Base-by-base conservation (phyloP, 2,888 invertebrate species). In the Leucophora obtusa region DNA sequence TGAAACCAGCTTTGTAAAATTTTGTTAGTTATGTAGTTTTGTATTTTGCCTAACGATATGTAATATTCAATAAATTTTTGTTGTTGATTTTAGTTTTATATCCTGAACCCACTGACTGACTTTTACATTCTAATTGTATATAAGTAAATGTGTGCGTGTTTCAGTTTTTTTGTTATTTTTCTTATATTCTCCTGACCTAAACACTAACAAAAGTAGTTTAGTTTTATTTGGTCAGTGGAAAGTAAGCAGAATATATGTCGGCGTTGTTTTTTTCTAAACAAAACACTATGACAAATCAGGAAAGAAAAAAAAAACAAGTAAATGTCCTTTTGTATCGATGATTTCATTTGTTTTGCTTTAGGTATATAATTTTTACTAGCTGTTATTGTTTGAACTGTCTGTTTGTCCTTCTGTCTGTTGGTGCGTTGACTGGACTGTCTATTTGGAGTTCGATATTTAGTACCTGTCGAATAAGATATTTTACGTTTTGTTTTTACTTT, bases 281-380 rank as follows among this genome's bases (percentile, higher is more conserved):
- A 58, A 0, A 8, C 33, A 15, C 6, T 47, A 15, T 47, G 47
- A 62, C 50, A 38, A 50, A 62, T n/a, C 15, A 10, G 11, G 0
- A 35, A 38, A 51, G 38, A 51, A 53, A 43, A 43, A 50, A 15
- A 11, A 33, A 21, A 28, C 1, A 38, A 47, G 11, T 56, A 11
- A 53, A 53, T 68, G 53, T 60, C 28, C 33, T 74, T 60, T 74
- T 66, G 53, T 18, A 68, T 21, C 21, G 53, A 60, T 68, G 59
- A 51, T 43, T 58, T 51, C 28, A 56, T 58, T 15, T 73, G 14
- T 58, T 56, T 51, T 51, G 28, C 21, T 66, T 21, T 5, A 47
- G 4, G 21, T 17, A 17, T 38, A n/a, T 53, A 35, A 14, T 35
- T 56, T 17, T 51, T 58, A 8, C 6, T 14, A 24, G 38, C 38